Percentiles rank a stretch among this genome's conserved stretches.
These are phyloP conservation scores for Amblyteles armatorius DNA, from an alignment of 2,888 invertebrate species.

Conservation along the genomic window DNA sequence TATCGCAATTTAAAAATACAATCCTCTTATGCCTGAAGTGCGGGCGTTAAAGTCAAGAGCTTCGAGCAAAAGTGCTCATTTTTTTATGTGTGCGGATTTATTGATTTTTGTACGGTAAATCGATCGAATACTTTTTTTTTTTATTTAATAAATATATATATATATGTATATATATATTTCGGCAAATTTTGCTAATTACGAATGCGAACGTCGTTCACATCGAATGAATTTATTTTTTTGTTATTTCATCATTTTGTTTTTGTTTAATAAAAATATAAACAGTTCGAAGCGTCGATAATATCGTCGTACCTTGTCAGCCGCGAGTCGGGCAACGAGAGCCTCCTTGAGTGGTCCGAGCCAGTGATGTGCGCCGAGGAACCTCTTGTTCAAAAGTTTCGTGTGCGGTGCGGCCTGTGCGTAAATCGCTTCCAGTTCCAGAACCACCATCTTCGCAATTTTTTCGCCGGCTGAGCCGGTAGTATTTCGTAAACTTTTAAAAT, in stretches of 20 bases:
- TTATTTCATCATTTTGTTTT: too few species aligned
- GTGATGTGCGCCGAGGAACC: conserved; percentile 95
- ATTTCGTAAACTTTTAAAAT: conserved; percentile 13
- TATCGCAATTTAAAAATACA: conserved; percentile 8
- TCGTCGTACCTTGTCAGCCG: conserved; percentile 91
- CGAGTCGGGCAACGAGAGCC: conserved; percentile 85
- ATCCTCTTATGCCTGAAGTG: neutral
- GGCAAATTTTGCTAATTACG: too few species aligned
- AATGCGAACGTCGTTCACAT: too few species aligned
- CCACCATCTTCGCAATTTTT: conserved; percentile 86
- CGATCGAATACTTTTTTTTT: neutral
- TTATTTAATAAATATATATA: too few species aligned
- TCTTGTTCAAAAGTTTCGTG: conserved; percentile 95
- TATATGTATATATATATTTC: too few species aligned
- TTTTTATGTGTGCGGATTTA: neutral
- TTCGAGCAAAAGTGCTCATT: neutral
- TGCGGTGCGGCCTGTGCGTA: conserved; percentile 93
- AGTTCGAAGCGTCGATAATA: neutral
- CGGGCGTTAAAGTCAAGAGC: neutral
- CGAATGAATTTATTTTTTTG: too few species aligned
- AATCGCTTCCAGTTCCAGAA: conserved; percentile 91
- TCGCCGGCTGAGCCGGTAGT: conserved; percentile 60
- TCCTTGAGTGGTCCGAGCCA: conserved; percentile 92
- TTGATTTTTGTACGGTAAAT: neutral
- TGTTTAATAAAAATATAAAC: neutral